Percentiles rank a stretch among this genome's conserved stretches.
Conservation (phyloP, 2,113 vertebrate species). For the Psilopsiagon aurifrons region DNA sequence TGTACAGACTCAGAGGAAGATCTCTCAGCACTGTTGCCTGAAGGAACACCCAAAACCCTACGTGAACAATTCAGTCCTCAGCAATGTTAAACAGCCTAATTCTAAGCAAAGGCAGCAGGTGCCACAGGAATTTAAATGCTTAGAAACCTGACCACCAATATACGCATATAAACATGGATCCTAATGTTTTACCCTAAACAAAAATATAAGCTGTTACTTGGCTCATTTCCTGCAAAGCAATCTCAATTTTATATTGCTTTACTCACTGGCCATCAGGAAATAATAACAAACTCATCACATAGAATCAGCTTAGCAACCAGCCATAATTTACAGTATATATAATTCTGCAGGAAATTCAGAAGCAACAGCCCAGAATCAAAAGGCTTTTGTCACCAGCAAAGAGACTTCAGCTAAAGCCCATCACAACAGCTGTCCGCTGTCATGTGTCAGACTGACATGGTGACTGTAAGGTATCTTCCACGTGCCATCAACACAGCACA, state of each 20-base stretch:
- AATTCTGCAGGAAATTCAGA: background rate
- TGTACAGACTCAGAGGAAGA: background rate
- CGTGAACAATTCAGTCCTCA: background rate
- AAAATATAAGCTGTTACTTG: background rate
- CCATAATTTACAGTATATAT: background rate
- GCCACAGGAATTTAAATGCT: background rate
- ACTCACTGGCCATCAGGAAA: background rate
- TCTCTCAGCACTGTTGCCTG: background rate
- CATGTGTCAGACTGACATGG: background rate
- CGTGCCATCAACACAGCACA: background rate
- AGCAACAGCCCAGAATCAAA: background rate
- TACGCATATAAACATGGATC: fast-evolving
- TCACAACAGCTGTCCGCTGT: background rate
- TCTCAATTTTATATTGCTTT: background rate
- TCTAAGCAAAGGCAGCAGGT: background rate
- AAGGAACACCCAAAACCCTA: background rate
- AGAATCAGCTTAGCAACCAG: background rate
- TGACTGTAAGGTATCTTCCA: background rate
- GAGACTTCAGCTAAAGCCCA: background rate
- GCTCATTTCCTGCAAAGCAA: background rate
- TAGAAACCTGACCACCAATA: background rate
- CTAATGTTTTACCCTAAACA: background rate
- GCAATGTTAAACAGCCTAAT: background rate
- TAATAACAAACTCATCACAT: background rate
- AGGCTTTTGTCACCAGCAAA: background rate